Base-by-base conservation (phyloP, 2,797 vertebrate genomes). In the Leptoclinus maculatus region DNA sequence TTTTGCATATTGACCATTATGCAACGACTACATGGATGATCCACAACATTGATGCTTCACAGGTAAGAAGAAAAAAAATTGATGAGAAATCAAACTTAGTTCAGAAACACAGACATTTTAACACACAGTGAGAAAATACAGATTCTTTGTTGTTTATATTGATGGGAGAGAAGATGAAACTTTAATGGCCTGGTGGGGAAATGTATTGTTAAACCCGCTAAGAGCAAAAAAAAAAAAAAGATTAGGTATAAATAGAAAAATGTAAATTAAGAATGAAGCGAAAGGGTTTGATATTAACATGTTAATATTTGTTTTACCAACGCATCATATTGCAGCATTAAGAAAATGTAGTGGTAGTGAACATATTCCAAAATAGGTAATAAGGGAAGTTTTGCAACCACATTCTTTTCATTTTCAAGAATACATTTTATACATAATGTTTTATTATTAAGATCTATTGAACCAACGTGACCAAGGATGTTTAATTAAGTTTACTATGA, bases 11-110 rank as follows among this genome's bases (percentile, higher is more conserved):
- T 60, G 76, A 82, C 29, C 36, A 54, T 77, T 67, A 70, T 60
- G 51, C 38, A 60, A 47, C 23, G 10, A 59, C 49, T 45, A 43
- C 47, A 79, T 77, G 17, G 75, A 56, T 78, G 57, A 80, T 64
- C 29, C 27, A 38, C 4, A 14, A 63, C n/a, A 45, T 27, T 19
- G 38, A 39, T 5, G 1, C 32, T 76, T 83, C 51, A 54, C 76
- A 86, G 73, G 83, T 91, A 80, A 75, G 60, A 56, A 39, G 36
- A 5, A 2, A 32, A 27, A 57, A 79, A 66, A 21, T 0, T 25
- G 19, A 58, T 66, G 38, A 27, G 5, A 64, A 63, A 43, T 66
- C 51, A 51, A 21, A 59, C 38, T 29, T 39, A 4, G 23, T 59
- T 66, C 9, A 47, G 34, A 64, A 57, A 76, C 2, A 10, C 23